A percentile compares a stretch with the other conserved stretches of the same genome.
Evolutionary conservation across 2,888 invertebrate genomes (phyloP).

Genomic region (Diarsia rubi): DNA sequence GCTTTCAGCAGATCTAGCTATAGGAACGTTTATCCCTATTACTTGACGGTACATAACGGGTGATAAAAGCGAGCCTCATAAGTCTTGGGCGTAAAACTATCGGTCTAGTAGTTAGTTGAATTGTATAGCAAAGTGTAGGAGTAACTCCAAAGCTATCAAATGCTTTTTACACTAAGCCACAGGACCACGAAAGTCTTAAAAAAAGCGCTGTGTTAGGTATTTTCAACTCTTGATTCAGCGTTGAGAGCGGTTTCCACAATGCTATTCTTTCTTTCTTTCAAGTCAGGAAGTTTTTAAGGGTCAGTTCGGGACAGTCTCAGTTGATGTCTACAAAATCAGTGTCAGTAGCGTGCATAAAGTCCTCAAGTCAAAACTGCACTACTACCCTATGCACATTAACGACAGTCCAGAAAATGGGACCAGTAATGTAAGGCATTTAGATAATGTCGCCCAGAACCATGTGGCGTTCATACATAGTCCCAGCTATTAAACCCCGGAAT

Average conservation of each 20-base stretch:
- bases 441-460: neutral
- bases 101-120: neutral
- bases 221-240: neutral
- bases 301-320: neutral
- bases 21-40: neutral
- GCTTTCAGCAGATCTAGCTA: conserved; percentile 13
- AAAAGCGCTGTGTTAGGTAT: neutral
- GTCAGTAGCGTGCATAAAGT: neutral
- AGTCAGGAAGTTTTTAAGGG: neutral
- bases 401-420: neutral
- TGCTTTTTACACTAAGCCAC: neutral
- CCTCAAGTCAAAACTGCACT: neutral
- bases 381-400: neutral
- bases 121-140: conserved; percentile 3
- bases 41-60: neutral
- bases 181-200: neutral
- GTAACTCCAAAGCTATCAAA: neutral
- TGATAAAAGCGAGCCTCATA: conserved; percentile 34
- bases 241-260: neutral
- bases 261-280: neutral
- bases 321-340: neutral
- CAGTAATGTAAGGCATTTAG: neutral
- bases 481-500: conserved; percentile 29
- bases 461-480: neutral
- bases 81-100: conserved; percentile 11